Evolutionary conservation across 2,888 invertebrate species (phyloP).

Genomic region (Papilio protenor): DNA sequence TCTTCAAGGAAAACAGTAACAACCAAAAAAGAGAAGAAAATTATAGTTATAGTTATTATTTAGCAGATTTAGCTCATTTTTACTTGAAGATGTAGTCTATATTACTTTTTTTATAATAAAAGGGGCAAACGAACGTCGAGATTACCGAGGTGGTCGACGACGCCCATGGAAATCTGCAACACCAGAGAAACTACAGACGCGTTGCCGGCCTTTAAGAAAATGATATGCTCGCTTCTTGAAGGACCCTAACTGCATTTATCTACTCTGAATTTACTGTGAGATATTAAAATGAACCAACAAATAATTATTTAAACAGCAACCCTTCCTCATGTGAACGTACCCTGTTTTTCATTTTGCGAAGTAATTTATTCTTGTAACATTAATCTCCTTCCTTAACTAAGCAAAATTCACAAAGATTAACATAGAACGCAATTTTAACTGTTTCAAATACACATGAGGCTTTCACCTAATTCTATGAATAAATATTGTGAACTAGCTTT

Average conservation of each 20-base stretch:
- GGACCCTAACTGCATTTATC: neutral
- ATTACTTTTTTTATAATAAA: too few relatives aligned
- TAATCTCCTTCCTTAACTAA: constrained; percentile 1
- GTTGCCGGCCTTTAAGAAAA: too few relatives aligned
- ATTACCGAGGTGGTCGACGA: too few relatives aligned
- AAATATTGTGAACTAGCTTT: neutral
- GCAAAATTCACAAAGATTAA: neutral
- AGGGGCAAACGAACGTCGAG: too few relatives aligned
- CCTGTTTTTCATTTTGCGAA: neutral
- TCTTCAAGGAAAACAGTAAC: neutral
- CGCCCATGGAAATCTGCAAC: too few relatives aligned
- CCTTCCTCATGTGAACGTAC: constrained; percentile 9
- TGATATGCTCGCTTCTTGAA: too few relatives aligned
- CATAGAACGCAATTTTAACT: neutral
- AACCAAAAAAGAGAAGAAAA: neutral
- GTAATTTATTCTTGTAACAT: constrained; percentile 16
- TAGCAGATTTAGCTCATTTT: neutral
- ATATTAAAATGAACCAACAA: neutral
- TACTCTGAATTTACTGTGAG: neutral
- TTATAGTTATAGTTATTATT: neutral
- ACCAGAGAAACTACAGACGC: too few relatives aligned
- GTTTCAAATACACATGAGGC: neutral
- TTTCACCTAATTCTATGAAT: neutral
- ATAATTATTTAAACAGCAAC: neutral
- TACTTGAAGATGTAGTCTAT: neutral